A percentile compares a stretch with the other conserved stretches of the same genome.
Evolutionary conservation across 1,140 invertebrate genomes (phyloP).

Genomic region (Tribolium castaneum): DNA sequence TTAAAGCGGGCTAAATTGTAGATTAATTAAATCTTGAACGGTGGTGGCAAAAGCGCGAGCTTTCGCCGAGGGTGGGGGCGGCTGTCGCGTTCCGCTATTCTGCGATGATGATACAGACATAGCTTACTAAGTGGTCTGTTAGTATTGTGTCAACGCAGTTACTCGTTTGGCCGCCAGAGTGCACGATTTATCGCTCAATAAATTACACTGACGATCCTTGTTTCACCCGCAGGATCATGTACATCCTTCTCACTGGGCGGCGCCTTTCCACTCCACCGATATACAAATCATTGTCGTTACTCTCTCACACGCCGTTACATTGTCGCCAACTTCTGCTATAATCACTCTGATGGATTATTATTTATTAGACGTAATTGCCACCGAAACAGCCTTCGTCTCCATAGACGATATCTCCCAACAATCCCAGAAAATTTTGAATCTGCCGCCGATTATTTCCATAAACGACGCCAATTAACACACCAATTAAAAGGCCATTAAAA

Average conservation of each 20-base stretch:
- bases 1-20: slow-evolving; percentile 50
- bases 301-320: slow-evolving; percentile 52
- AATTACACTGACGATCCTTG: slow-evolving; percentile 59
- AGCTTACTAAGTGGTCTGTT: slow-evolving; percentile 60
- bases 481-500: not conserved
- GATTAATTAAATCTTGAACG: slow-evolving; percentile 52
- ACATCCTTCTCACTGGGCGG: slow-evolving; percentile 45
- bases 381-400: slow-evolving; percentile 16
- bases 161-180: slow-evolving; percentile 61
- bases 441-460: not conserved
- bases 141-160: slow-evolving; percentile 62
- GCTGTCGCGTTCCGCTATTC: slow-evolving; percentile 50
- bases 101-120: slow-evolving; percentile 52
- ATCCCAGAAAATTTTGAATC: not conserved
- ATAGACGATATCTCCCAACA: not conserved
- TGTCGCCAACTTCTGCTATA: slow-evolving; percentile 56
- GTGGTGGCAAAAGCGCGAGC: slow-evolving; percentile 41
- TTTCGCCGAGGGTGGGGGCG: not conserved
- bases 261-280: slow-evolving; percentile 46
- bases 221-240: slow-evolving; percentile 51
- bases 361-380: slow-evolving; percentile 51
- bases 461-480: not conserved
- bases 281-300: slow-evolving; percentile 59
- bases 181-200: slow-evolving; percentile 64
- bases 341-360: slow-evolving; percentile 58